Percentiles rank a stretch among this genome's conserved stretches.
Conservation (phyloP, 2,113 vertebrate genomes). For the Eidolon helvum region DNA sequence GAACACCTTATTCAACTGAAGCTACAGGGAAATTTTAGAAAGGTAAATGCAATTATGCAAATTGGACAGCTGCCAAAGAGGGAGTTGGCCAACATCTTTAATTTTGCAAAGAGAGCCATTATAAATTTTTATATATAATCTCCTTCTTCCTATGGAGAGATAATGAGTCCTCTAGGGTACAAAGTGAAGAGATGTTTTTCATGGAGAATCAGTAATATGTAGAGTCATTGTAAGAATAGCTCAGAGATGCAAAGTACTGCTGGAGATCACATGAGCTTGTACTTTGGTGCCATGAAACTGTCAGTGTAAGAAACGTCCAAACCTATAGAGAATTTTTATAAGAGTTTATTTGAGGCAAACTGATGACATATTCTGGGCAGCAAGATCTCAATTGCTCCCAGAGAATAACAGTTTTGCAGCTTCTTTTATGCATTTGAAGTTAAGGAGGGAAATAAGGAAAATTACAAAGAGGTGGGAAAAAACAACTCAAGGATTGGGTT, state of each 20-base stretch:
- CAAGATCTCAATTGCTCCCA: no score
- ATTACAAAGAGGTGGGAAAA: no score
- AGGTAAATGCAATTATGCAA: slow-evolving; percentile 67
- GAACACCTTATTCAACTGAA: slow-evolving; percentile 56
- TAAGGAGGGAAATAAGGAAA: no score
- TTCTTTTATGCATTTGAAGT: no score
- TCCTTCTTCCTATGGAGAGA: slow-evolving; percentile 53
- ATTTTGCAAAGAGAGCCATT: slow-evolving; percentile 58
- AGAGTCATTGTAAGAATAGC: background rate
- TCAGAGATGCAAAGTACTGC: background rate
- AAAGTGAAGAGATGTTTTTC: slow-evolving; percentile 42
- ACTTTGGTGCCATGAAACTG: background rate
- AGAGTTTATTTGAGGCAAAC: no score
- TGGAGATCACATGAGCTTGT: background rate
- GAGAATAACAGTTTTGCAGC: no score
- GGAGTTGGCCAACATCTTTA: slow-evolving; percentile 61
- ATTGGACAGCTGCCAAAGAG: slow-evolving; percentile 56
- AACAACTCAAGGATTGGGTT: no score
- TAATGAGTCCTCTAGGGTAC: slow-evolving; percentile 43
- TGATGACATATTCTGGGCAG: no score
- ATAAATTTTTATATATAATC: slow-evolving; percentile 53
- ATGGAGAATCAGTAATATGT: slow-evolving; percentile 39
- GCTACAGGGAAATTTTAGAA: slow-evolving; percentile 57
- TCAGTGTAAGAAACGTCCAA: no score
- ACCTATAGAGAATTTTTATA: no score